Evolutionary conservation across 2,113 vertebrate species (phyloP).

Genomic region (Potamarius usumacintae): DNA sequence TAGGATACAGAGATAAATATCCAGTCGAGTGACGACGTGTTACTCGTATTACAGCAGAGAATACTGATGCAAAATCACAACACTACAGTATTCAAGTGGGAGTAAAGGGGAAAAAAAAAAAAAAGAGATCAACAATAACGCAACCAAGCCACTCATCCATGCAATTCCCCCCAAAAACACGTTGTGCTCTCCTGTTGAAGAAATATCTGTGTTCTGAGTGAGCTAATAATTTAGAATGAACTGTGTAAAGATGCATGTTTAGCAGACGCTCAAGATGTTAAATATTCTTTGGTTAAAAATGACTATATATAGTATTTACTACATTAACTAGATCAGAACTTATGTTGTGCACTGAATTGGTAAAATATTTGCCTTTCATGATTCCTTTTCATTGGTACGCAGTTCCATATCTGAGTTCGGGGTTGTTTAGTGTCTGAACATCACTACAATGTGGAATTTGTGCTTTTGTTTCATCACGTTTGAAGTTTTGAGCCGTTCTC

Average conservation of each 20-base stretch:
- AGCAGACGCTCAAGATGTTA: neutral
- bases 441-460: neutral
- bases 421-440: neutral
- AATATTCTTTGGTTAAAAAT: neutral
- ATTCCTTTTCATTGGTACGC: neutral
- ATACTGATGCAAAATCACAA: slow-evolving; percentile 52
- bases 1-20: slow-evolving; percentile 62
- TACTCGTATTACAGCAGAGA: slow-evolving; percentile 33
- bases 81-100: slow-evolving; percentile 24
- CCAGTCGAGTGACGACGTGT: slow-evolving; percentile 37
- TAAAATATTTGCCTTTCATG: neutral
- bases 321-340: neutral
- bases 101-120: neutral
- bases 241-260: neutral
- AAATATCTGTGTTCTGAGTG: neutral
- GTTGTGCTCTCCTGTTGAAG: neutral
- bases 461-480: neutral
- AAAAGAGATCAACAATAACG: slow-evolving; percentile 31
- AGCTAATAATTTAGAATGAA: neutral
- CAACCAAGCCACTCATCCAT: slow-evolving; percentile 31
- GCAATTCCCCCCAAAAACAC: slow-evolving; percentile 15
- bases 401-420: neutral
- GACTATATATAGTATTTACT: neutral
- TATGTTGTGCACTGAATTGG: neutral
- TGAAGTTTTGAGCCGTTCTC: neutral